These are phyloP conservation scores for Leptura quadrifasciata DNA, from an alignment of 2,888 invertebrate genomes.

Conservation along the genomic window DNA sequence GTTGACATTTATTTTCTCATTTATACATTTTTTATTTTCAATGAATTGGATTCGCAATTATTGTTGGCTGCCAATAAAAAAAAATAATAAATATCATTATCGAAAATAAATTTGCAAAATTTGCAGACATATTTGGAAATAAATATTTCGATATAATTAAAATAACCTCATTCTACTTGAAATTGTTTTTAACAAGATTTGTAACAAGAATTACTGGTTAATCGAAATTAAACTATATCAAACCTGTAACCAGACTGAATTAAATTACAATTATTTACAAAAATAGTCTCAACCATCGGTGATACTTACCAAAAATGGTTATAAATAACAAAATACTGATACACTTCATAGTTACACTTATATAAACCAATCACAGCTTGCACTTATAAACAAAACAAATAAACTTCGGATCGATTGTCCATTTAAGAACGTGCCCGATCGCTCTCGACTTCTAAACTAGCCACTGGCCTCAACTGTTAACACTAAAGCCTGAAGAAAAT, in stretches of 20 bases:
- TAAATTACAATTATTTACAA: conserved; percentile 33
- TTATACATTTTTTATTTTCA: no score
- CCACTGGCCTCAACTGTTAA: conserved; percentile 46
- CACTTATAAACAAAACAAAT: conserved; percentile 50
- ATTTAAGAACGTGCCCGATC: conserved; percentile 42
- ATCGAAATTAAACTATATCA: conserved; percentile 43
- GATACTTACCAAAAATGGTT: conserved; percentile 62
- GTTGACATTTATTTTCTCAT: neutral
- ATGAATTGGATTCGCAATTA: no score
- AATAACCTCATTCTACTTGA: conserved; percentile 47
- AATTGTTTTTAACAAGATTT: conserved; percentile 30
- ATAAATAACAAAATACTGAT: conserved; percentile 62
- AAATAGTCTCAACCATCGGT: neutral
- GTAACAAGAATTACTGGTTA: conserved; percentile 28
- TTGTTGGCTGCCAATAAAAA: neutral
- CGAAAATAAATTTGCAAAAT: conserved; percentile 9
- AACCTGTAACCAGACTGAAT: conserved; percentile 32
- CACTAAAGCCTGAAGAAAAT: conserved; percentile 49
- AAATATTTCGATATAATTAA: conserved; percentile 28
- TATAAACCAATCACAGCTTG: conserved; percentile 29
- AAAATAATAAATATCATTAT: conserved; percentile 10
- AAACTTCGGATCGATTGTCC: conserved; percentile 39
- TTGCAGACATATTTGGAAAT: conserved; percentile 19
- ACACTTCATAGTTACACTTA: conserved; percentile 62
- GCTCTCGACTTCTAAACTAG: conserved; percentile 40